phyloP scores from a whole-genome alignment of 2,797 vertebrate genomes.

The Harpagifer antarcticus region DNA sequence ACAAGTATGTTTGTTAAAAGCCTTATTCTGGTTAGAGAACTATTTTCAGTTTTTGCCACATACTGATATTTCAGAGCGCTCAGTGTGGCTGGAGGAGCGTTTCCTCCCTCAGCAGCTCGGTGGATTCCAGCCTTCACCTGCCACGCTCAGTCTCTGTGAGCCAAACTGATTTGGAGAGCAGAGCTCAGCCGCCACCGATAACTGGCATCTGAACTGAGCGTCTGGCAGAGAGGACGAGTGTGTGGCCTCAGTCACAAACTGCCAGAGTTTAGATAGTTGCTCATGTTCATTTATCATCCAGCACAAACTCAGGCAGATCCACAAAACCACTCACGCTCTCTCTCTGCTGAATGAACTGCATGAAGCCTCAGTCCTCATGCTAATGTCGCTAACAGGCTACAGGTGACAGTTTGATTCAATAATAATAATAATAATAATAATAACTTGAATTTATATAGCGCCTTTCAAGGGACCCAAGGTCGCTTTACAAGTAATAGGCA shows the following conservation, averaged over 20 bases:
- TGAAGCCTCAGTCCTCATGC: background rate
- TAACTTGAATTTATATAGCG: too few relatives aligned
- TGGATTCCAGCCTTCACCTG: slow-evolving; percentile 55
- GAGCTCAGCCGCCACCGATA: slow-evolving; percentile 28
- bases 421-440: too few relatives aligned
- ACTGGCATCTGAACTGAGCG: slow-evolving; percentile 56
- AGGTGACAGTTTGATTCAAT: slow-evolving; percentile 9
- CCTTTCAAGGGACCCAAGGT: too few relatives aligned
- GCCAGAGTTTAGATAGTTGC: slow-evolving; percentile 58
- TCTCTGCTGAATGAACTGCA: too few relatives aligned
- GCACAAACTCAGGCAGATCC: slow-evolving; percentile 23
- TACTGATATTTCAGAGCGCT: slow-evolving; percentile 11
- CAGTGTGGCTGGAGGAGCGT: slow-evolving; percentile 23
- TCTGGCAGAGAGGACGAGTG: slow-evolving; percentile 47
- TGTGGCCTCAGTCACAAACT: slow-evolving; percentile 13
- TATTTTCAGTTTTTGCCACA: background rate
- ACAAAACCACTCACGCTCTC: background rate
- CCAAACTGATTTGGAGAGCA: slow-evolving; percentile 51
- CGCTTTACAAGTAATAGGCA: too few relatives aligned
- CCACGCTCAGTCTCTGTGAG: slow-evolving; percentile 26
- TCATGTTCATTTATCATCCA: slow-evolving; percentile 56
- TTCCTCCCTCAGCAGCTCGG: slow-evolving; percentile 40
- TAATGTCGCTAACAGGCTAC: background rate
- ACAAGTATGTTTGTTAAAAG: background rate
- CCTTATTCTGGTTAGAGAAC: background rate